These are phyloP conservation scores for Diglossa brunneiventris DNA, from an alignment of 2,113 vertebrate species.

Conservation along the genomic window DNA sequence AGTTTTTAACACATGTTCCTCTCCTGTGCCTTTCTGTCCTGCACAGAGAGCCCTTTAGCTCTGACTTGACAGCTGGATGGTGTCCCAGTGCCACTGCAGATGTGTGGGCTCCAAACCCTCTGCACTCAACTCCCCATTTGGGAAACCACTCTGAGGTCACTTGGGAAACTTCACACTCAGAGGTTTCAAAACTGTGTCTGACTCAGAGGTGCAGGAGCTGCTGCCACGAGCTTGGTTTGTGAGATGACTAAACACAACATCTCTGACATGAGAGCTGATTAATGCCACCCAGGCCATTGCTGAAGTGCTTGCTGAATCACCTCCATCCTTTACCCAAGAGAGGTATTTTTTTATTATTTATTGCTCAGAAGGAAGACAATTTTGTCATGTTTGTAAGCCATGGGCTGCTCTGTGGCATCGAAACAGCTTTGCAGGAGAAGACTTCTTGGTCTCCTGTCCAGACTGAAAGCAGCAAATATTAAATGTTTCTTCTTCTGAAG, in stretches of 20 bases:
- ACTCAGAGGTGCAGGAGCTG: background rate
- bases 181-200: background rate
- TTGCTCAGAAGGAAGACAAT: background rate
- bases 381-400: background rate
- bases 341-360: background rate
- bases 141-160: background rate
- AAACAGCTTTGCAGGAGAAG: background rate
- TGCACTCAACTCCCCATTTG: background rate
- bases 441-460: background rate
- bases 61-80: background rate
- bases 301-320: background rate
- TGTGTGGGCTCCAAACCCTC: background rate
- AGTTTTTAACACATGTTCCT: background rate
- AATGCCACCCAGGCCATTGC: background rate
- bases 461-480: background rate
- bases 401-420: background rate
- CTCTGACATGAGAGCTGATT: background rate
- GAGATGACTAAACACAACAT: background rate
- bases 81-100: background rate
- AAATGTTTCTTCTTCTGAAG: background rate
- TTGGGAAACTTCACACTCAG: background rate
- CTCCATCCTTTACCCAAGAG: background rate
- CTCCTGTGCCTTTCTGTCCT: background rate
- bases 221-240: background rate
- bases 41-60: background rate